Conservation (phyloP, 2,797 vertebrate genomes). For the Eupleurogrammus muticus region DNA sequence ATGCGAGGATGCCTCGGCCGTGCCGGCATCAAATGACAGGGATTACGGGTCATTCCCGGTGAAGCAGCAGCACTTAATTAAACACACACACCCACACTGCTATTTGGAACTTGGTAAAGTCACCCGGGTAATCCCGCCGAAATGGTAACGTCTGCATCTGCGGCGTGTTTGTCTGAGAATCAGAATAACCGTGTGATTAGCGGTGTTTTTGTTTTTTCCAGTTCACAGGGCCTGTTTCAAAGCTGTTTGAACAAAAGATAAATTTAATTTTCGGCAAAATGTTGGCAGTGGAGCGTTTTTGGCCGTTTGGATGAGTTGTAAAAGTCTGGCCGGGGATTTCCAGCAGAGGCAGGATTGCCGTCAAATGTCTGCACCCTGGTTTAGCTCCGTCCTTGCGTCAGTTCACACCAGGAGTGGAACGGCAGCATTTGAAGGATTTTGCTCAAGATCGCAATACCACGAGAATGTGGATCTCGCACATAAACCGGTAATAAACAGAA, state of each 20-base stretch:
- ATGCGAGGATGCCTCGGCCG: slow-evolving; percentile 46
- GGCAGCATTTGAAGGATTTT: too few species aligned
- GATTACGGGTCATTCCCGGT: slow-evolving; percentile 32
- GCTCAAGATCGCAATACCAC: too few species aligned
- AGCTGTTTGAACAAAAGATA: background rate
- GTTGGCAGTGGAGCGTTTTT: too few species aligned
- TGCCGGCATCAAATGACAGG: slow-evolving; percentile 22
- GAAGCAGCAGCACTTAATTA: slow-evolving; percentile 8
- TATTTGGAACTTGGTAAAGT: background rate
- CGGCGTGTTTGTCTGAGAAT: background rate
- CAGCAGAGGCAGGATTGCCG: too few species aligned
- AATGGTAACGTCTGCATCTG: background rate
- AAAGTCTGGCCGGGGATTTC: too few species aligned
- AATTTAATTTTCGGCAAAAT: too few species aligned
- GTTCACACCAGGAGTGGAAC: too few species aligned
- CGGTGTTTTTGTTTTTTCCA: background rate
- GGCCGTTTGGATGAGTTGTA: too few species aligned
- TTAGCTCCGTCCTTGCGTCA: too few species aligned
- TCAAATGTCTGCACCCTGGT: too few species aligned
- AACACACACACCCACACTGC: background rate
- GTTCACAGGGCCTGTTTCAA: background rate
- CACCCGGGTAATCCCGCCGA: background rate
- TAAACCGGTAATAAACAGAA: too few species aligned
- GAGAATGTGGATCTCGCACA: too few species aligned
- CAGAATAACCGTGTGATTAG: background rate